Evolutionary conservation across 2,888 invertebrate genomes (phyloP).

Genomic region (Drosophila buzzatii): DNA sequence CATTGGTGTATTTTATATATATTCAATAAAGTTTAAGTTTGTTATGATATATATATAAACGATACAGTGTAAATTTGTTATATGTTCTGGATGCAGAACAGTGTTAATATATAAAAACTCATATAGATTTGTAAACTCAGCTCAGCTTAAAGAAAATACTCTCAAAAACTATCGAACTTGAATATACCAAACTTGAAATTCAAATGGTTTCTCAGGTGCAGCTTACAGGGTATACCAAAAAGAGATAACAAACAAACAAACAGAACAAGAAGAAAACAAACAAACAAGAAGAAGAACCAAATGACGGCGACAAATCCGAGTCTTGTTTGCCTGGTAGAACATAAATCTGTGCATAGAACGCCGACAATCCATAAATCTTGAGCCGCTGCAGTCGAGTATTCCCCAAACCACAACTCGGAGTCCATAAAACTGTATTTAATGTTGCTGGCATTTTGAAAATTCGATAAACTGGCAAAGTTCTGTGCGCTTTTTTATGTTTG

Average conservation of each 20-base stretch:
- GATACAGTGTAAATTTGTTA: too few species aligned
- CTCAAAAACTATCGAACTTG: too few species aligned
- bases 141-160: too few species aligned
- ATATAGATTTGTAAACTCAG: too few species aligned
- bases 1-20: too few species aligned
- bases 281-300: conserved; percentile 10
- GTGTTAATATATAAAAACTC: too few species aligned
- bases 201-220: background rate
- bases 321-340: conserved; percentile 34
- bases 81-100: too few species aligned
- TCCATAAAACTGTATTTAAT: conserved; percentile 73
- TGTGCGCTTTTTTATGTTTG: background rate
- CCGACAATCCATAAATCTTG: conserved; percentile 69
- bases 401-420: conserved; percentile 26
- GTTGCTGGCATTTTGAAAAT: conserved; percentile 52
- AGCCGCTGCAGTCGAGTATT: conserved; percentile 7
- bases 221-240: background rate
- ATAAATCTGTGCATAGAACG: conserved; percentile 72
- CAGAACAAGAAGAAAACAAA: conserved; percentile 20
- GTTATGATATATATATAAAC: too few species aligned
- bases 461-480: conserved; percentile 7
- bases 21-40: too few species aligned
- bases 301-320: conserved; percentile 30
- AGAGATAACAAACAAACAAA: background rate
- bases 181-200: background rate